phyloP scores from a whole-genome alignment of 2,888 invertebrate species.

The Andricus curvator region DNA sequence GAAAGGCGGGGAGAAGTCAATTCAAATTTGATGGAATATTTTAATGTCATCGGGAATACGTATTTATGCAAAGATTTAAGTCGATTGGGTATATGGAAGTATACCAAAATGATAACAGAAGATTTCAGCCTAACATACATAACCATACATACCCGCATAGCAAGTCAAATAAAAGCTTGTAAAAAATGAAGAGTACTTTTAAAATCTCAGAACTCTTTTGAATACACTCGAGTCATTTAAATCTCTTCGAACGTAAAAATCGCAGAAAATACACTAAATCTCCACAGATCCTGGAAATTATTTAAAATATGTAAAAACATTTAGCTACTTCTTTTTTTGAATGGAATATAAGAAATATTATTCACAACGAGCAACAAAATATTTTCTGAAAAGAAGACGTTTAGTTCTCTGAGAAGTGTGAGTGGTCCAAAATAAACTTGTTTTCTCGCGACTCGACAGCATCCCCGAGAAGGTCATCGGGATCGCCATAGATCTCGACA shows the following conservation, averaged over 20 bases:
- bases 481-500: slow-evolving; percentile 42
- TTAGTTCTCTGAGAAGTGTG: background rate
- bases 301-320: background rate
- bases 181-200: background rate
- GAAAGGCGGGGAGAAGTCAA: no score
- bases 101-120: no score
- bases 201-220: background rate
- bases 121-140: no score
- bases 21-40: no score
- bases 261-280: background rate
- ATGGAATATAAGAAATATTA: background rate
- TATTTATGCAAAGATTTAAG: no score
- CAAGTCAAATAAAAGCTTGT: no score
- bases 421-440: slow-evolving; percentile 35
- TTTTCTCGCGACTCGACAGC: slow-evolving; percentile 34
- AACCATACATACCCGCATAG: no score
- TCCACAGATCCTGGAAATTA: background rate
- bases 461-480: slow-evolving; percentile 28
- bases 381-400: background rate
- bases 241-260: background rate
- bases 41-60: no score
- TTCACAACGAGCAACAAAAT: background rate
- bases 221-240: background rate
- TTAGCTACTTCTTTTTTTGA: background rate
- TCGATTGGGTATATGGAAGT: no score